phyloP scores from a whole-genome alignment of 2,888 invertebrate genomes.

The Melanophora roralis region DNA sequence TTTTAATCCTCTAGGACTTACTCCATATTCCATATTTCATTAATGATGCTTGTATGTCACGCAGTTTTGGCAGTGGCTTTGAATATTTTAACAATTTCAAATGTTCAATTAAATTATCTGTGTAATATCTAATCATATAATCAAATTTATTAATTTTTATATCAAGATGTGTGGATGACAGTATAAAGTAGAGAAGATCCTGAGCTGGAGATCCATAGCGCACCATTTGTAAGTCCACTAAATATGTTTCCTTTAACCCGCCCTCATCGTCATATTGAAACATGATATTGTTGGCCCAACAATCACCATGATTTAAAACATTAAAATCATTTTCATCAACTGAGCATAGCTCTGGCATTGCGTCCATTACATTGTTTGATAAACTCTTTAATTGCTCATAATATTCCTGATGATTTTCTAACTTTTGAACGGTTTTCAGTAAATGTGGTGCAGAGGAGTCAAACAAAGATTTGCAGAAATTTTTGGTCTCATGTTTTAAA shows the following conservation, averaged over 20 bases:
- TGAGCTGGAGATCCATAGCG: conserved; percentile 66
- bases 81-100: conserved; percentile 67
- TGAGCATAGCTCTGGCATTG: not conserved
- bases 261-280: conserved; percentile 66
- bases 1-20: conserved; percentile 47
- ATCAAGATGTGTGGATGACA: conserved; percentile 64
- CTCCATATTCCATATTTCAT: conserved; percentile 68
- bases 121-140: conserved; percentile 65
- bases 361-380: not conserved
- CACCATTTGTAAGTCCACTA: conserved; percentile 70
- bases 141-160: conserved; percentile 65
- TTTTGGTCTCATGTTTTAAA: conserved; percentile 36
- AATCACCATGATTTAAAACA: conserved; percentile 73
- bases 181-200: conserved; percentile 65
- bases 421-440: not conserved
- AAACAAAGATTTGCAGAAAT: conserved; percentile 67
- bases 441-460: conserved; percentile 66
- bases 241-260: conserved; percentile 65
- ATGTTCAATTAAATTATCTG: conserved; percentile 65
- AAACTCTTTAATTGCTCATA: conserved; percentile 11
- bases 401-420: conserved; percentile 14
- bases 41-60: conserved; percentile 67
- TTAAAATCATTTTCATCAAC: conserved; percentile 59
- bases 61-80: conserved; percentile 66
- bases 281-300: conserved; percentile 73